Conservation (phyloP, 2,888 invertebrate species). For the Megastigmus dorsalis region DNA sequence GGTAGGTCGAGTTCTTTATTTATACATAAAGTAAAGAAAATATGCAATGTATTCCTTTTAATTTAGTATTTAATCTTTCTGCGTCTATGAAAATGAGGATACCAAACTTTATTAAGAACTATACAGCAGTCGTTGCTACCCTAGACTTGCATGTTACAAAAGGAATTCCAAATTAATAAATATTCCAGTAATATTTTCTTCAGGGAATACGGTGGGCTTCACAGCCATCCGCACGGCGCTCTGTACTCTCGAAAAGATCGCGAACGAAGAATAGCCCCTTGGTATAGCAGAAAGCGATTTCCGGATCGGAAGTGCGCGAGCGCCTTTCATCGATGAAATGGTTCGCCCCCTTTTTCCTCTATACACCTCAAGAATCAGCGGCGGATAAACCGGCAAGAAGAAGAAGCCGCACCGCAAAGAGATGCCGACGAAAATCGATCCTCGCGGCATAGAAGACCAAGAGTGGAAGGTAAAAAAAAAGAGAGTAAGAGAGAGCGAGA, state of each 20-base stretch:
- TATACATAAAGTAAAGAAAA: too few species aligned
- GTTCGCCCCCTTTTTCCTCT: conserved; percentile 3
- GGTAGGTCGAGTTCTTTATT: too few species aligned
- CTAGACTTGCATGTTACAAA: too few species aligned
- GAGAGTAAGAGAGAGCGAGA: background rate
- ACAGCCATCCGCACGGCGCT: too few species aligned
- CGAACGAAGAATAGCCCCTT: background rate
- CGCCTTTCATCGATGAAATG: conserved; percentile 32
- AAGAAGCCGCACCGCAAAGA: background rate
- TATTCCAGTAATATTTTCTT: background rate
- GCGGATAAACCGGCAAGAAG: background rate
- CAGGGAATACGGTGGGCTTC: background rate
- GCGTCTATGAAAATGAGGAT: too few species aligned
- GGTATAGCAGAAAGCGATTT: conserved; percentile 18
- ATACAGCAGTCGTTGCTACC: too few species aligned
- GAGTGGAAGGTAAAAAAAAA: background rate
- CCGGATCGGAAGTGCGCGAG: conserved; percentile 31
- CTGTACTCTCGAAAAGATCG: background rate
- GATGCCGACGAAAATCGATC: conserved; percentile 5
- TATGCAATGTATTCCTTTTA: too few species aligned
- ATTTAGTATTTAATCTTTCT: too few species aligned
- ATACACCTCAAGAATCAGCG: background rate
- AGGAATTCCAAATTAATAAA: too few species aligned
- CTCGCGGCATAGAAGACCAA: background rate
- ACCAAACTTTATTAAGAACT: too few species aligned